phyloP scores from a whole-genome alignment of 2,888 invertebrate genomes.

The Erebia ligea region DNA sequence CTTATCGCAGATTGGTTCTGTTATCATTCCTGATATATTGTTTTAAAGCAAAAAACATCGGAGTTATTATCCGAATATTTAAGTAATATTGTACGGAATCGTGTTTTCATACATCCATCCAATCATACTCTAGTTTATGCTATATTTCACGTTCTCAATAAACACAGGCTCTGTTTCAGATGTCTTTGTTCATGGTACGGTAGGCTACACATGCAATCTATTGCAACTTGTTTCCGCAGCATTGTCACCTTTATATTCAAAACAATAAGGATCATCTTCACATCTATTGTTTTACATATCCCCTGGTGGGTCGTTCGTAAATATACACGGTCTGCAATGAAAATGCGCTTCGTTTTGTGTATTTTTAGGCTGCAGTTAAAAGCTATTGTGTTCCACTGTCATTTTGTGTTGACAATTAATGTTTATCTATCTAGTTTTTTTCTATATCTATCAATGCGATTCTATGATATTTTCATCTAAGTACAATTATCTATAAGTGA shows the following conservation, averaged over 20 bases:
- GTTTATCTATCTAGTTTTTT: slow-evolving; percentile 8
- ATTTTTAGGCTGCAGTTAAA: slow-evolving; percentile 41
- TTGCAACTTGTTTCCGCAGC: slow-evolving; percentile 26
- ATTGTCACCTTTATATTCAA: slow-evolving; percentile 32
- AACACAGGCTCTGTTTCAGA: slow-evolving; percentile 52
- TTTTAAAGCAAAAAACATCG: neutral
- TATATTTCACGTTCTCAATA: slow-evolving; percentile 53
- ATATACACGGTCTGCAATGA: slow-evolving; percentile 41
- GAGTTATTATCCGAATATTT: too few relatives aligned
- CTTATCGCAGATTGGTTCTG: too few relatives aligned
- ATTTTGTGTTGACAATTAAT: slow-evolving; percentile 36
- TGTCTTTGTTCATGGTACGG: slow-evolving; percentile 46
- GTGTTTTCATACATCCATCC: slow-evolving; percentile 25
- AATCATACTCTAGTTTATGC: slow-evolving; percentile 43
- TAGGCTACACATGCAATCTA: slow-evolving; percentile 23
- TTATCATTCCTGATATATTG: neutral
- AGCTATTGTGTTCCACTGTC: slow-evolving; percentile 38
- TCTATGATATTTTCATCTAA: neutral
- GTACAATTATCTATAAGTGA: neutral
- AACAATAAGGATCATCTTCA: slow-evolving; percentile 30
- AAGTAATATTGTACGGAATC: slow-evolving; percentile 34
- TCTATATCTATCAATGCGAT: neutral
- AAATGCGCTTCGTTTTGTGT: slow-evolving; percentile 40
- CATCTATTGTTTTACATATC: slow-evolving; percentile 27
- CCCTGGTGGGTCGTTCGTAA: slow-evolving; percentile 38